These are phyloP conservation scores for Thrips palmi DNA, from an alignment of 1,140 invertebrate species.

Conservation along the genomic window DNA sequence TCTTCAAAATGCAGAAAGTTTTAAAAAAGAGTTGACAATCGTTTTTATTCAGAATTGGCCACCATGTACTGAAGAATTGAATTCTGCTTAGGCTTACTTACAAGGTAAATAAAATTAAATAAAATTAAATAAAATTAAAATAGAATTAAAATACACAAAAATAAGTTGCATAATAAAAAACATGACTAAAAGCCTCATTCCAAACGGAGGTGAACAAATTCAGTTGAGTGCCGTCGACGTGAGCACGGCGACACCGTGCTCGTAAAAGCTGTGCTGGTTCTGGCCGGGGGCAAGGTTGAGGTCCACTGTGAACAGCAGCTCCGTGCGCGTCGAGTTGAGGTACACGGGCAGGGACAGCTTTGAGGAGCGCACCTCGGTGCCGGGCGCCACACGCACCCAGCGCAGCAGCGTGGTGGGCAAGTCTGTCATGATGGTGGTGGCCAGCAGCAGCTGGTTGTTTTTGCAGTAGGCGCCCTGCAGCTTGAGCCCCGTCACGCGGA, in stretches of 20 bases:
- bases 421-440: conserved; percentile 86
- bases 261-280: conserved; percentile 86
- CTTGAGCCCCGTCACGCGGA: conserved; percentile 73
- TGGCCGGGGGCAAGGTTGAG: conserved; percentile 72
- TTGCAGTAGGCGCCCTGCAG: conserved; percentile 86
- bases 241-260: conserved; percentile 87
- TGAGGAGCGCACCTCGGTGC: conserved; percentile 31
- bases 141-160: too few relatives aligned
- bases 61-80: too few relatives aligned
- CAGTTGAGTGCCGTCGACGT: conserved; percentile 81
- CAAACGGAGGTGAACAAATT: too few relatives aligned
- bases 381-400: conserved; percentile 50
- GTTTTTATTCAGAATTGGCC: too few relatives aligned
- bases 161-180: too few relatives aligned
- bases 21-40: too few relatives aligned
- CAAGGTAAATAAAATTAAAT: too few relatives aligned
- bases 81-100: too few relatives aligned
- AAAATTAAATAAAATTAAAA: too few relatives aligned
- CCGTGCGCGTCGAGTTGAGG: conserved; percentile 85
- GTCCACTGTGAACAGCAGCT: conserved; percentile 89
- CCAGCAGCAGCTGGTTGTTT: conserved; percentile 77
- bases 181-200: too few relatives aligned
- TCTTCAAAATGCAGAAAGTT: too few relatives aligned
- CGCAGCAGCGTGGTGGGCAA: conserved; percentile 70
- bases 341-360: conserved; percentile 89